Evolutionary conservation across 1,140 invertebrate species (phyloP).

Genomic region (Drosophila bocqueti): DNA sequence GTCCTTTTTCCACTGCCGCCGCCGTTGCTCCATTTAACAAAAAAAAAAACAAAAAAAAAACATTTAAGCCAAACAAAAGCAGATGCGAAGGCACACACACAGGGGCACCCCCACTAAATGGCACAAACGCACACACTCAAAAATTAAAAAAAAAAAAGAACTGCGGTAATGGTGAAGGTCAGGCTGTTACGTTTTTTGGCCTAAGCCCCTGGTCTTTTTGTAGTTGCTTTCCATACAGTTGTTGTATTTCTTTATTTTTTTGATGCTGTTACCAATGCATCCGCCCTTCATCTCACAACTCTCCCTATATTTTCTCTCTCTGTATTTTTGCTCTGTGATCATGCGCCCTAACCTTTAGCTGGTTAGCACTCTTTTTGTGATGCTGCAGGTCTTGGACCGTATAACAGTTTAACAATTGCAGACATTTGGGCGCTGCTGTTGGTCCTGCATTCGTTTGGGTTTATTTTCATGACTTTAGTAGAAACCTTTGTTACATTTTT

Average conservation of each 20-base stretch:
- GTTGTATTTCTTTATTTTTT: constrained; percentile 4
- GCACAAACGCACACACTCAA: constrained; percentile 41
- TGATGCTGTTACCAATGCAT: constrained; percentile 54
- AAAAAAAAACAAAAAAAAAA: constrained; percentile 68
- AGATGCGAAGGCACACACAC: constrained; percentile 24
- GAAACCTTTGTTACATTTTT: constrained; percentile 45
- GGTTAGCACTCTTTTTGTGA: constrained; percentile 40
- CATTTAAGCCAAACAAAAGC: constrained; percentile 73
- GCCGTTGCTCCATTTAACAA: constrained; percentile 65
- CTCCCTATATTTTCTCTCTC: constrained; percentile 11
- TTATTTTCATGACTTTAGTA: constrained; percentile 62
- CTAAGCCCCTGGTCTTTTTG: constrained; percentile 57
- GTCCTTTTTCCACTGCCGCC: constrained; percentile 29
- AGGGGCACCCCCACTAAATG: constrained; percentile 34
- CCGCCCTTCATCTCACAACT: constrained; percentile 43
- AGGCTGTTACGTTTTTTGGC: constrained; percentile 78
- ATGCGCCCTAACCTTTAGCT: constrained; percentile 52
- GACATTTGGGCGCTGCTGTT: constrained; percentile 70
- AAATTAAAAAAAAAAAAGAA: constrained; percentile 19
- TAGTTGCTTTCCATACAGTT: constrained; percentile 34
- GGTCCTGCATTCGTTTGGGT: constrained; percentile 26
- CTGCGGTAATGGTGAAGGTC: constrained; percentile 78
- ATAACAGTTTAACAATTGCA: constrained; percentile 76
- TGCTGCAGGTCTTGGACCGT: constrained; percentile 43
- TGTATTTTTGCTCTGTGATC: constrained; percentile 34